A percentile compares a stretch with the other conserved stretches of the same genome.
Evolutionary conservation across 2,113 vertebrate species (phyloP).

Genomic region (Dipodomys merriami): DNA sequence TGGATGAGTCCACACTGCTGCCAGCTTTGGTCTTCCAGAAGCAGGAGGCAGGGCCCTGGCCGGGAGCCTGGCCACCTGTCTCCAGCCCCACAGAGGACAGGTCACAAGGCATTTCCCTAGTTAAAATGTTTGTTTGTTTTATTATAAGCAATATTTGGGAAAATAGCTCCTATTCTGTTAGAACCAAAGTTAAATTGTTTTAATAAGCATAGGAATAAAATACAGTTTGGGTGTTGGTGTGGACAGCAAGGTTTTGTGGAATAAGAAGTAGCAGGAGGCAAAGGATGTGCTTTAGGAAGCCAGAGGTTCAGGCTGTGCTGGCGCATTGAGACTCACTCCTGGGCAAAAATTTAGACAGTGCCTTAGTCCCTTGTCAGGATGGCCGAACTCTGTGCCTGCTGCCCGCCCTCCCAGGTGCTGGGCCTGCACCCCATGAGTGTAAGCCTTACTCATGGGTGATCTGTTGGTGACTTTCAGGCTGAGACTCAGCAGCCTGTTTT

Average conservation of each 20-base stretch:
- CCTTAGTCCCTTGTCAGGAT: slow-evolving; percentile 80
- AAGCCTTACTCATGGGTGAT: background rate
- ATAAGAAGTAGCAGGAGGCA: slow-evolving; percentile 56
- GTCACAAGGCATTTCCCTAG: slow-evolving; percentile 58
- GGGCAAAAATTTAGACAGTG: slow-evolving; percentile 81
- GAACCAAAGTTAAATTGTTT: slow-evolving; percentile 69
- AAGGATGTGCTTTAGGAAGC: slow-evolving; percentile 37
- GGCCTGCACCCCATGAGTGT: background rate
- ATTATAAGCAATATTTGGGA: slow-evolving; percentile 61
- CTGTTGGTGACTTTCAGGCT: slow-evolving; percentile 13
- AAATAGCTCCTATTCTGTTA: slow-evolving; percentile 65
- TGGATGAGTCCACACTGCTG: background rate
- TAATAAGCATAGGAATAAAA: slow-evolving; percentile 62
- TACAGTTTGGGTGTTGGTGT: slow-evolving; percentile 12
- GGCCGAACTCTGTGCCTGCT: slow-evolving; percentile 34
- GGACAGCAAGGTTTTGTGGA: background rate
- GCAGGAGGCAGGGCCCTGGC: slow-evolving; percentile 10
- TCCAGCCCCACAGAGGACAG: slow-evolving; percentile 15
- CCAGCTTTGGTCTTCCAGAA: background rate
- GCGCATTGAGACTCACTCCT: slow-evolving; percentile 25
- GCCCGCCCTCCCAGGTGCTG: slow-evolving; percentile 2
- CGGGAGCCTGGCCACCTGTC: slow-evolving; percentile 12
- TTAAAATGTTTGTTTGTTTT: slow-evolving; percentile 43
- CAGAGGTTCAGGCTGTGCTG: slow-evolving; percentile 34
- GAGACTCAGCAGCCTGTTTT: slow-evolving; percentile 20